Conservation (phyloP, 1,140 invertebrate genomes). For the Rhagoletis pomonella region DNA sequence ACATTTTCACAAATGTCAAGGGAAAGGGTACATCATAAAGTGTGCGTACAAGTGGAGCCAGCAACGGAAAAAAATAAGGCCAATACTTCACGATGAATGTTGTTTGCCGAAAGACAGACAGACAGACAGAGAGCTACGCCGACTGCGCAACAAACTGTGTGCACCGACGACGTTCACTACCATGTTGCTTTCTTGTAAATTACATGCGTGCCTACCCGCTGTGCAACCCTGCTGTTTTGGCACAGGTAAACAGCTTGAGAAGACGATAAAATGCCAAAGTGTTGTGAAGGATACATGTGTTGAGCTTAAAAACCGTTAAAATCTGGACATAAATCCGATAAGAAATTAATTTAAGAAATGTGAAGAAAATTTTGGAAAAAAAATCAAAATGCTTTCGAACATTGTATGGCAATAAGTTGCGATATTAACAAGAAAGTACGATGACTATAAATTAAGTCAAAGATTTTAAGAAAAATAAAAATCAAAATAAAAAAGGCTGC, state of each 20-base stretch:
- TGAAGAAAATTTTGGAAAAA: too few relatives aligned
- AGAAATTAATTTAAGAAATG: too few relatives aligned
- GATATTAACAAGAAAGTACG: too few relatives aligned
- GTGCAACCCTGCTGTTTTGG: neutral
- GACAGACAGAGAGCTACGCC: neutral
- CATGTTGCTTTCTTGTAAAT: neutral
- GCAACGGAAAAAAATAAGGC: neutral
- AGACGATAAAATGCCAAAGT: neutral
- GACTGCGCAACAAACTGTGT: neutral
- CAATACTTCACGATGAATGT: constrained; percentile 3
- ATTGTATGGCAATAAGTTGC: too few relatives aligned
- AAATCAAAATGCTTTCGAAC: too few relatives aligned
- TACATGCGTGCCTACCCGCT: neutral
- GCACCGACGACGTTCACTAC: too few relatives aligned
- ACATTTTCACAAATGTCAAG: constrained; percentile 28
- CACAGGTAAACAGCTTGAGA: constrained; percentile 14
- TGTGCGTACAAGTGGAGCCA: neutral
- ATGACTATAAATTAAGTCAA: too few relatives aligned
- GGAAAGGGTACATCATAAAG: constrained; percentile 25
- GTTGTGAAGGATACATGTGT: neutral
- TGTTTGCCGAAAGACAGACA: neutral
- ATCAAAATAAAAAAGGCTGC: too few relatives aligned
- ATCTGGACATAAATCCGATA: too few relatives aligned
- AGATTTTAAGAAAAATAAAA: too few relatives aligned
- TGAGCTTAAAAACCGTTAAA: too few relatives aligned